Evolutionary conservation across 2,797 vertebrate species (phyloP).

Genomic region (Natrix natrix): DNA sequence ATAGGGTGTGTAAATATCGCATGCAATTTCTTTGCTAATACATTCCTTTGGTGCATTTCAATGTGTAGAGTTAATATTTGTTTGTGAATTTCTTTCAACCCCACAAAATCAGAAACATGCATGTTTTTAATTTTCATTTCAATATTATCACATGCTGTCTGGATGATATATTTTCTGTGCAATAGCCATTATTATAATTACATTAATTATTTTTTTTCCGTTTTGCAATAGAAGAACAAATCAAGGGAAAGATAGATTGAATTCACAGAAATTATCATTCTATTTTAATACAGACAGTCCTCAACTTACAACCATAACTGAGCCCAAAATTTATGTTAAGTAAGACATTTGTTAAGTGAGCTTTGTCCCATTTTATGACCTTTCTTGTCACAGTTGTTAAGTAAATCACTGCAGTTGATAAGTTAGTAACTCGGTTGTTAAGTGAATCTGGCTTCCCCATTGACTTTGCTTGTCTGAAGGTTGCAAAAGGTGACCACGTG

Average conservation of each 20-base stretch:
- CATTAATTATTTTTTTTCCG: slow-evolving; percentile 15
- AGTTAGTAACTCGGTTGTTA: not conserved
- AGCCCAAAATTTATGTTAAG: not conserved
- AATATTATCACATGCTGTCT: slow-evolving; percentile 52
- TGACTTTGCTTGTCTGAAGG: not conserved
- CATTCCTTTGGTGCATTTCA: slow-evolving; percentile 53
- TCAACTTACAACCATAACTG: not conserved
- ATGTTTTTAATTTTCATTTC: slow-evolving; percentile 27
- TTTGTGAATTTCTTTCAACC: slow-evolving; percentile 13
- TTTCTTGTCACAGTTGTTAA: not conserved
- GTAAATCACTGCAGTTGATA: not conserved
- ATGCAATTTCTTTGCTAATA: slow-evolving; percentile 57
- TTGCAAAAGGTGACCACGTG: not conserved
- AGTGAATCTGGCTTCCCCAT: not conserved
- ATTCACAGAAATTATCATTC: not conserved
- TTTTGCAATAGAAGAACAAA: slow-evolving; percentile 14
- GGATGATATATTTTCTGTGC: slow-evolving; percentile 34
- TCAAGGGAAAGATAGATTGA: not conserved
- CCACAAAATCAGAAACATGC: slow-evolving; percentile 36
- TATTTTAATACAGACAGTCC: not conserved
- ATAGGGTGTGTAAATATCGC: slow-evolving; percentile 48
- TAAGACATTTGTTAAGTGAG: not conserved
- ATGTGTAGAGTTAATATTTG: slow-evolving; percentile 32
- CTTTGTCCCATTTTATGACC: not conserved
- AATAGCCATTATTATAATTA: slow-evolving; percentile 11